Evolutionary conservation across 1,140 invertebrate species (phyloP), one percentile per base, ranked within the genome.

Genomic region (Ceratosolen solmsi): DNA sequence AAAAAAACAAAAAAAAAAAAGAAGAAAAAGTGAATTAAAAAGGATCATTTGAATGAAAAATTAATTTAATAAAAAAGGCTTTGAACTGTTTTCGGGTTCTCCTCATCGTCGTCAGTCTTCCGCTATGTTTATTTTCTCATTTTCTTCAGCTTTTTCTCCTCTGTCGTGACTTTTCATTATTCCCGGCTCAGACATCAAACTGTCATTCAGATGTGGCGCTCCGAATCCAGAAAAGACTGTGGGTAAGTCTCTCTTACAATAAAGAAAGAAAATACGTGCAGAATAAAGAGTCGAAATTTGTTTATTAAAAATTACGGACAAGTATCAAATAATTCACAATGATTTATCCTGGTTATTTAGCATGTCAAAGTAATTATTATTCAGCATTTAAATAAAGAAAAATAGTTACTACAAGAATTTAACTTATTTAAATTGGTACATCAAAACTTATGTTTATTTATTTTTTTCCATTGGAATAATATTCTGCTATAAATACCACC

Each of bases 131-230:
- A 77, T 54, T 77, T 82, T 82, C 80, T 77, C 73, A 72, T 82
- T 82, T 76, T 74, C 33, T 25, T 13, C 1, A 20, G 11, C 3
- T 54, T 51, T 63, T 27, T 36, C 20, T 76, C n/a, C 11, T 22
- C 46, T 68, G 9, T 46, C 17, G 33, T 74, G 73, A 81, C 74
- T 82, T 82, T 82, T 82, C 74, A 77, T 82, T 82, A 82, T 82
- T 82, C 51, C 8, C 30, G 51, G 65, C 65, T 82, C 51, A 82
- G 22, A 36, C 63, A 82, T 82, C 74, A 77, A 82, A 72, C 65
- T 82, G 74, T 82, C 74, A 77, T 82, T 82, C 74, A 60, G 41
- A 82, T 58, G 54, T 58, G 54, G 4, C 1, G 22, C 56, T 46
- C 38, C 22, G 30, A 11, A 25, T 22, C 51, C 17, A 49, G 13